phyloP scores from a whole-genome alignment of 2,113 vertebrate species.

The Phasianus colchicus region DNA sequence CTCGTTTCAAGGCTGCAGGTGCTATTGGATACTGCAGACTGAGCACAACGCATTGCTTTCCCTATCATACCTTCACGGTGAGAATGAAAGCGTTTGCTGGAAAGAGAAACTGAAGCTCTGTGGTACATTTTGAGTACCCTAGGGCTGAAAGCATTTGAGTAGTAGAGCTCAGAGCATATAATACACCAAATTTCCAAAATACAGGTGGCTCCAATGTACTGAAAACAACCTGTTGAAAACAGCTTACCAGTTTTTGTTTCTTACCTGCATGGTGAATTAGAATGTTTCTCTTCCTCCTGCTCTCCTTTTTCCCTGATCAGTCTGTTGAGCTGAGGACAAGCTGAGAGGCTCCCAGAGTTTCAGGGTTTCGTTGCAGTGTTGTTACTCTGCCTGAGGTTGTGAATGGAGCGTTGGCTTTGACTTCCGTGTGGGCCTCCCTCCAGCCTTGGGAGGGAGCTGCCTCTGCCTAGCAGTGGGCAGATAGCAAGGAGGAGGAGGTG shows the following conservation, averaged over 20 bases:
- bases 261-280: conserved; percentile 71
- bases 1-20: accelerated
- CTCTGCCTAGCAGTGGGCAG: not conserved
- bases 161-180: accelerated
- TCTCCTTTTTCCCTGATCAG: accelerated
- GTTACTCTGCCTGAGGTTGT: not conserved
- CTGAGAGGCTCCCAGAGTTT: accelerated
- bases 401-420: not conserved
- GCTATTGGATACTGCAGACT: not conserved
- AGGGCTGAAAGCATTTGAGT: not conserved
- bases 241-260: not conserved
- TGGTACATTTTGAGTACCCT: accelerated
- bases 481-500: not conserved
- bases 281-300: not conserved
- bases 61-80: accelerated
- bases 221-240: not conserved
- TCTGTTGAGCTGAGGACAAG: accelerated
- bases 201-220: not conserved
- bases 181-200: accelerated
- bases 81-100: accelerated
- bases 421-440: conserved; percentile 62
- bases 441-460: conserved; percentile 34
- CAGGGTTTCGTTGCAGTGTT: too few species aligned
- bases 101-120: not conserved
- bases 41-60: accelerated